These are phyloP conservation scores for Sphaeridia pumilis DNA, from an alignment of 2,888 invertebrate species.

Conservation along the genomic window DNA sequence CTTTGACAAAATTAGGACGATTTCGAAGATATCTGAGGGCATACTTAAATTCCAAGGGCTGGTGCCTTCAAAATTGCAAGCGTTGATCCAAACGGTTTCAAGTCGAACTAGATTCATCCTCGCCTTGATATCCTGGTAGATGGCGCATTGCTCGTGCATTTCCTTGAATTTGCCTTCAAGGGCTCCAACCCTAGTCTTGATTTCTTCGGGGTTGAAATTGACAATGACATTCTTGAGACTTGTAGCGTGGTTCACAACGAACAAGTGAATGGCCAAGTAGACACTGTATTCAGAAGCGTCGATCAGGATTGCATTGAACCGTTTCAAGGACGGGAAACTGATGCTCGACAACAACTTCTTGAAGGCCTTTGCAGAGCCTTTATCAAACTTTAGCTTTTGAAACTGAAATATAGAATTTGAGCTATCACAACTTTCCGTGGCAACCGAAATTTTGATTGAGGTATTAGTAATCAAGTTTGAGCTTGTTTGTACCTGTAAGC, in stretches of 20 bases:
- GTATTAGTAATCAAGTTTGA: not conserved
- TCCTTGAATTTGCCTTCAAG: not conserved
- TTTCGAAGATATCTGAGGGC: not conserved
- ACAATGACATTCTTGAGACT: constrained; percentile 7
- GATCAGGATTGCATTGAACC: constrained; percentile 5
- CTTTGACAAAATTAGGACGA: too few species aligned
- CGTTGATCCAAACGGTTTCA: constrained; percentile 12
- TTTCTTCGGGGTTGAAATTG: not conserved
- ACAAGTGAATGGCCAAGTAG: constrained; percentile 10
- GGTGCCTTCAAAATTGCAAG: constrained; percentile 9
- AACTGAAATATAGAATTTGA: constrained; percentile 1
- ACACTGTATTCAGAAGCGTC: constrained; percentile 3
- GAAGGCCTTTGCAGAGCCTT: not conserved
- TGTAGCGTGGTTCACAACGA: constrained; percentile 7
- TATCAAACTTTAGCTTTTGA: constrained; percentile 8
- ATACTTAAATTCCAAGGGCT: constrained; percentile 12
- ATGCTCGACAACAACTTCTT: not conserved
- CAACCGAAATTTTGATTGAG: not conserved
- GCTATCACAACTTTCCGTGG: not conserved
- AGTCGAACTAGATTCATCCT: not conserved
- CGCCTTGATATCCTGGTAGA: not conserved
- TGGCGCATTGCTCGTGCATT: constrained; percentile 1
- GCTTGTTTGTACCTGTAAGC: constrained; percentile 7
- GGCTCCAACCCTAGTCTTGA: not conserved
- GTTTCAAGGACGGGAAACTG: not conserved